Evolutionary conservation across 2,888 invertebrate genomes (phyloP).

Genomic region (Ypsolopha scabrella): DNA sequence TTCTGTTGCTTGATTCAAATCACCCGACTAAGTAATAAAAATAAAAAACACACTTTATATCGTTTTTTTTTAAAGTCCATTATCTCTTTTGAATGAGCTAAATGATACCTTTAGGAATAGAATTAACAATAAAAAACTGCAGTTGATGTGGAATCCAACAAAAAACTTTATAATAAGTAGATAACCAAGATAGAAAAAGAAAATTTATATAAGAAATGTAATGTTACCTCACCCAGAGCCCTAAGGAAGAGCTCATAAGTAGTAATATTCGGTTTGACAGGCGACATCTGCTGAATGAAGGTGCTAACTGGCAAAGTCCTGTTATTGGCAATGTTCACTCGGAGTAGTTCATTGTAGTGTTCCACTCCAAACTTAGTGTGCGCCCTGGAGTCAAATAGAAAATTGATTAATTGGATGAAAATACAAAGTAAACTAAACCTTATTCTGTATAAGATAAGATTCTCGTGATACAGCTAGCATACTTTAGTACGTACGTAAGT

Average conservation of each 20-base stretch:
- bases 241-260: slow-evolving; percentile 71
- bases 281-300: slow-evolving; percentile 59
- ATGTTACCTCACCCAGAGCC: slow-evolving; percentile 63
- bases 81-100: not conserved
- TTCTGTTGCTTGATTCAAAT: slow-evolving; percentile 66
- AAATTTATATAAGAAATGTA: not conserved
- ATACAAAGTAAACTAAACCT: too few relatives aligned
- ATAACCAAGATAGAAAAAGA: too few relatives aligned
- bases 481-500: too few relatives aligned
- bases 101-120: too few relatives aligned
- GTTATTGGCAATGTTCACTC: slow-evolving; percentile 71
- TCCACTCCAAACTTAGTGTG: slow-evolving; percentile 50
- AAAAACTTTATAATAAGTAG: too few relatives aligned
- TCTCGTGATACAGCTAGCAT: too few relatives aligned
- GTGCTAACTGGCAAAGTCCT: slow-evolving; percentile 42
- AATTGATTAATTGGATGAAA: too few relatives aligned
- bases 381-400: slow-evolving; percentile 22
- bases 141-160: too few relatives aligned
- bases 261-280: slow-evolving; percentile 50
- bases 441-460: too few relatives aligned
- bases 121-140: too few relatives aligned
- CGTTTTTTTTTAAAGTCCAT: not conserved
- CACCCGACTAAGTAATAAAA: slow-evolving; percentile 48
- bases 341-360: slow-evolving; percentile 69
- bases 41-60: not conserved